Base-by-base conservation (phyloP, 2,797 vertebrate species). In the Coranthus polyacanthus region DNA sequence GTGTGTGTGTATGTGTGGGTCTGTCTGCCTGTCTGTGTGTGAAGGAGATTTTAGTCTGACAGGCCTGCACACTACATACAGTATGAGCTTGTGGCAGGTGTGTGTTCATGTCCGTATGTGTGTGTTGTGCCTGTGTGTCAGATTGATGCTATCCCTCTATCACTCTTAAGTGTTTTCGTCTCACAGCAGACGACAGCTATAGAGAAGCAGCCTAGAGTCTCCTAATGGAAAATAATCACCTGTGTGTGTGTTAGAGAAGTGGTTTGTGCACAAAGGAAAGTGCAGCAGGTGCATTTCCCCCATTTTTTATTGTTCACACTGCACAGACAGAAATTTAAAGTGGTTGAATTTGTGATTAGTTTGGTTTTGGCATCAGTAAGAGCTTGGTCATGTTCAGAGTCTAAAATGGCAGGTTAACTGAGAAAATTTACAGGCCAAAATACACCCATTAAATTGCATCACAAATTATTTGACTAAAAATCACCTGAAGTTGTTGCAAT, bases 181-280 rank as follows among this genome's bases (percentile, higher is more conserved):
- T 62, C 63, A 52, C 38, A 43, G 34, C 18, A 36, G 41, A 56
- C 44, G 15, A 71, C 45, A 63, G 65, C 59, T 55, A 20, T 49
- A 69, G 53, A 71, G 50, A 68, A 54, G 46, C 46, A 63, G 42
- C 34, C 29, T 18, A 42, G 38, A 60, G 26, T 42, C 34, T 44
- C 62, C 42, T 54, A 69, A 82, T 81, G 65, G 65, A 78, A 81
- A 83, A 72, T 79, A 81, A 75, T 78, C 52, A 60, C 43, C 49
- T 72, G 60, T 52, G 47, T 56, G 47, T 56, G 47, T 61, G 10
- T 38, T 10, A 38, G 4, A 12, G n/a, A 21, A 10, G 8, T 32
- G 38, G 26, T 49, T 20, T 43, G 64, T 60, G 21, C 26, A 7
- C 12, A 53, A 12, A 66, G 22, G 7, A 38, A 18, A 44, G 6